Percentiles rank a stretch among this genome's conserved stretches.
Evolutionary conservation across 2,797 vertebrate genomes (phyloP).

Genomic region (Periophthalmus magnuspinnatus): DNA sequence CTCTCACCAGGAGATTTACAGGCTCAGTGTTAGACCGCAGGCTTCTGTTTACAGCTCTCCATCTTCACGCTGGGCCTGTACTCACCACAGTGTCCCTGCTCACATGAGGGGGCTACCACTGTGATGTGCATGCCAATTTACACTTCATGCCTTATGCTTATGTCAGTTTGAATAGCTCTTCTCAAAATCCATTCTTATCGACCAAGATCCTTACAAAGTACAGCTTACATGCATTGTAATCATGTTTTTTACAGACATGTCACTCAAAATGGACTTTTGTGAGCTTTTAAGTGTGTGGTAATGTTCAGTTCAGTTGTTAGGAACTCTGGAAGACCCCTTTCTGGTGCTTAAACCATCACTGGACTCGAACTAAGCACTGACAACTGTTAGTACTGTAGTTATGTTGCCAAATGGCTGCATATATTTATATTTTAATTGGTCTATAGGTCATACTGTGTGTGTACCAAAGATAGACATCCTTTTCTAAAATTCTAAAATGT

Average conservation of each 20-base stretch:
- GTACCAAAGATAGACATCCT: no score
- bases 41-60: constrained; percentile 20
- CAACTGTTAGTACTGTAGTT: no score
- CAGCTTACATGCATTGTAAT: not conserved
- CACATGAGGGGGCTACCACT: constrained; percentile 9
- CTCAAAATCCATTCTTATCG: not conserved
- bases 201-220: not conserved
- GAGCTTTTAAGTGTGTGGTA: no score
- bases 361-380: no score
- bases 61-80: constrained; percentile 13
- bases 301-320: no score
- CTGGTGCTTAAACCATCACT: no score
- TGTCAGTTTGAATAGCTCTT: not conserved
- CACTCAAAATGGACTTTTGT: no score
- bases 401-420: no score
- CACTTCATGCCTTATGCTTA: not conserved
- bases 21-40: constrained; percentile 20
- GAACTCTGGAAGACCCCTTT: no score
- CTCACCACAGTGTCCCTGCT: not conserved
- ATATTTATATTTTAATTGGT: no score
- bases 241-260: not conserved
- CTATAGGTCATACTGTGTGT: no score
- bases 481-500: no score
- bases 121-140: not conserved
- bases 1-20: constrained; percentile 18